Evolutionary conservation across 2,797 vertebrate genomes (phyloP), one percentile per base, ranked within the genome.

Genomic region (Sphenopsis melanotis): DNA sequence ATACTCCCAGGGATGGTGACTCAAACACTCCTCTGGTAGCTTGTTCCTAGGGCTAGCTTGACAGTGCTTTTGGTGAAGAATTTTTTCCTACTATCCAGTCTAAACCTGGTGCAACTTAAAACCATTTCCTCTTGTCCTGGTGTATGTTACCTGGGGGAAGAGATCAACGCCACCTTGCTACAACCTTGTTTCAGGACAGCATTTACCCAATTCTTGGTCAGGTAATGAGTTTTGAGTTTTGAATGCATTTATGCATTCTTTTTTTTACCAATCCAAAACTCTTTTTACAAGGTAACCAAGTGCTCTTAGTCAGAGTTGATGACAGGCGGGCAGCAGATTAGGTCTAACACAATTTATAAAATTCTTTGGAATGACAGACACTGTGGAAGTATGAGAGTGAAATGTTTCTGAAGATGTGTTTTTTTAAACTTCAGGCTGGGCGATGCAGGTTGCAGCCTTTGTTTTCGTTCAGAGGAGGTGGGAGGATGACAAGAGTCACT

Each of bases 361-460:
- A 29, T 57, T 27, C 21, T 78, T 81, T 66, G 14, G 36, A 87
- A 10, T 65, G 50, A 30, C 7, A 39, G 32, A 12, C 10, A 12
- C 21, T 18, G 26, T 64, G 19, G 10, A 65, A 53, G 11, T 27
- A 36, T 30, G 9, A 36, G 55, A 71, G 11, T 93, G 63, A 72
- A 90, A 17, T 47, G 20, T 56, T 93, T 65, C 81, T 96, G 85
- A 97, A 86, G 39, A 55, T 97, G 6, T 82, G 2, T 87, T 59
- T 86, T 84, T 83, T 97, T 78, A 44, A 93, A 95, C 82, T 87
- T 75, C 87, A 99, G 99, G 99, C 94, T 99, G 99, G 99, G 99
- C 99, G 7, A 99, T 99, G 99, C 99, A 99, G 97, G 98, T 99
- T 97, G 99, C 99, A 92, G 99, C 99, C 90, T 99, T 99, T 87